A percentile compares a stretch with the other conserved stretches of the same genome.
Conservation (phyloP, 2,888 invertebrate species). For the Thyatira batis region DNA sequence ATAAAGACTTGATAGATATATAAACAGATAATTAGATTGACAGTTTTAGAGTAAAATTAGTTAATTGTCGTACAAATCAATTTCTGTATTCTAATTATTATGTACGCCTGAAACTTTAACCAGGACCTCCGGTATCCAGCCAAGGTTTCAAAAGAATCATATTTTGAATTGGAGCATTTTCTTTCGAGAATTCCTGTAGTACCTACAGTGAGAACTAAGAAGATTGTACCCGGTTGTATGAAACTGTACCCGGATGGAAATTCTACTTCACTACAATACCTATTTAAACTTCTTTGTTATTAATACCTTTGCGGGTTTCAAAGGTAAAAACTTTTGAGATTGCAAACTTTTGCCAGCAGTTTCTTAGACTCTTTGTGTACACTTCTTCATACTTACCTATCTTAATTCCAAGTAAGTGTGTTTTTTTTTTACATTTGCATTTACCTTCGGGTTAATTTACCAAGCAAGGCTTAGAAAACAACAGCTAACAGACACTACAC, state of each 20-base stretch:
- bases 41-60: too few relatives aligned
- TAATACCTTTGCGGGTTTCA: slow-evolving; percentile 9
- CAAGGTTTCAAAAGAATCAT: too few relatives aligned
- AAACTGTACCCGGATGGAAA: slow-evolving; percentile 5
- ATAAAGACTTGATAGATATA: too few relatives aligned
- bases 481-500: too few relatives aligned
- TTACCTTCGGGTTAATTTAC: background rate
- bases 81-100: too few relatives aligned
- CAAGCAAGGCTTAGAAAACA: too few relatives aligned
- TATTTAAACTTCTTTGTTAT: slow-evolving; percentile 17
- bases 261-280: slow-evolving; percentile 23
- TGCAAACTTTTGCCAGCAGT: background rate
- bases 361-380: background rate
- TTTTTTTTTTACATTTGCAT: background rate
- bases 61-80: too few relatives aligned
- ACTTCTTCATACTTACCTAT: background rate
- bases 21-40: too few relatives aligned
- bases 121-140: too few relatives aligned
- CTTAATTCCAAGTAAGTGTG: background rate
- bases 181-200: background rate
- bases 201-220: background rate
- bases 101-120: too few relatives aligned
- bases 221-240: background rate
- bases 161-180: too few relatives aligned
- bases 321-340: slow-evolving; percentile 6